Evolutionary conservation across 2,888 invertebrate genomes (phyloP).

Genomic region (Barypeithes pellucidus): DNA sequence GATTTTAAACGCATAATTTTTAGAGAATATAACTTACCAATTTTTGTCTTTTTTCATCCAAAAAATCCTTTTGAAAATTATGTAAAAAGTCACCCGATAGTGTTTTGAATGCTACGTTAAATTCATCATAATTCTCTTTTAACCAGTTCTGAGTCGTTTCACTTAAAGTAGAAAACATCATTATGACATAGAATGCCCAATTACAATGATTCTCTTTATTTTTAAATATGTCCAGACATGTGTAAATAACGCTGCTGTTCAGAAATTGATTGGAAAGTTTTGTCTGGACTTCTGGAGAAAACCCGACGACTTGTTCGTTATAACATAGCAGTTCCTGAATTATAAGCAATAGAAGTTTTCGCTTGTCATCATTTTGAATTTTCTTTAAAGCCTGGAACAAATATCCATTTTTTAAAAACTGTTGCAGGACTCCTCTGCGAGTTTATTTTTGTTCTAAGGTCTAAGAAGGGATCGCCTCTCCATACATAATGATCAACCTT

Average conservation of each 20-base stretch:
- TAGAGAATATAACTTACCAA: conserved; percentile 33
- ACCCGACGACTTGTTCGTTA: conserved; percentile 56
- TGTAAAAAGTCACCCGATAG: conserved; percentile 54
- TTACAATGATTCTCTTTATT: conserved; percentile 41
- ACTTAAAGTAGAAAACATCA: conserved; percentile 44
- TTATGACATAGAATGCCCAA: conserved; percentile 44
- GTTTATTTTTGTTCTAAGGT: too few relatives aligned
- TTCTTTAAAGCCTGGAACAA: conserved; percentile 50
- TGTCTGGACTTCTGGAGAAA: conserved; percentile 46
- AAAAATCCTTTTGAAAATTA: conserved; percentile 54
- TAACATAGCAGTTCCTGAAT: conserved; percentile 55
- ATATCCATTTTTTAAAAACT: background rate
- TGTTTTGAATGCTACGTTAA: conserved; percentile 58
- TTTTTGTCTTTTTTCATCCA: conserved; percentile 54
- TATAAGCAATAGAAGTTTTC: conserved; percentile 40
- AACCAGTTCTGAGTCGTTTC: conserved; percentile 59
- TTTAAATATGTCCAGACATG: conserved; percentile 57
- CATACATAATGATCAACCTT: too few relatives aligned
- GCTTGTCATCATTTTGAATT: conserved; percentile 40
- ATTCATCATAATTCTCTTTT: conserved; percentile 59
- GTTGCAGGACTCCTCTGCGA: too few relatives aligned
- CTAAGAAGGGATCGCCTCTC: too few relatives aligned
- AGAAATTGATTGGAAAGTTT: conserved; percentile 53
- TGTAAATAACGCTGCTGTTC: conserved; percentile 49
- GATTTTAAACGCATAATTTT: too few relatives aligned